Percentiles rank a stretch among this genome's conserved stretches.
Evolutionary conservation across 2,113 vertebrate species (phyloP).

Genomic region (Arothron firmamentum): DNA sequence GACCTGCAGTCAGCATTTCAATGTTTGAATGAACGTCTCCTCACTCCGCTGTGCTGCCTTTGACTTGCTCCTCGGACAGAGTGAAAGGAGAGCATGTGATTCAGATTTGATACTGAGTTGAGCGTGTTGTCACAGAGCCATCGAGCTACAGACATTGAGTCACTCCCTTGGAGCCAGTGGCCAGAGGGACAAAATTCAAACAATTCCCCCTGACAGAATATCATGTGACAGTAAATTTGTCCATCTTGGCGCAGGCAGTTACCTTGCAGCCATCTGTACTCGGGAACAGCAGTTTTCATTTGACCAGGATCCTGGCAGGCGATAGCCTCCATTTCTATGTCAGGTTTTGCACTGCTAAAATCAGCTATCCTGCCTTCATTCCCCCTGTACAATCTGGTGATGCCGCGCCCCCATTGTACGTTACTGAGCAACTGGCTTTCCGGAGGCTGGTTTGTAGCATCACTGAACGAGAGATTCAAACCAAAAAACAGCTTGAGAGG

Average conservation of each 20-base stretch:
- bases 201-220: constrained; percentile 55
- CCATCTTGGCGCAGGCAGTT: constrained; percentile 50
- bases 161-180: constrained; percentile 52
- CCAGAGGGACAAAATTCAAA: constrained; percentile 48
- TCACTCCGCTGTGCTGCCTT: constrained; percentile 3
- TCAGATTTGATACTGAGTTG: constrained; percentile 42
- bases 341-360: constrained; percentile 48
- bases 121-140: constrained; percentile 47
- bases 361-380: constrained; percentile 46
- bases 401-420: constrained; percentile 42
- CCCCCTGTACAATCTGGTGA: constrained; percentile 44
- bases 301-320: constrained; percentile 41
- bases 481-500: constrained; percentile 55
- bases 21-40: constrained; percentile 34
- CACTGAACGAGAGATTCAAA: constrained; percentile 50
- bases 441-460: constrained; percentile 47
- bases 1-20: constrained; percentile 29
- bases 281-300: constrained; percentile 54
- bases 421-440: constrained; percentile 67
- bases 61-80: constrained; percentile 7
- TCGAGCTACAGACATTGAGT: constrained; percentile 38
- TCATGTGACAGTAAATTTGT: constrained; percentile 57
- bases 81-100: constrained; percentile 34
- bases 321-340: constrained; percentile 41
- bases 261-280: constrained; percentile 44